Base-by-base conservation (phyloP, 2,113 vertebrate genomes). In the Caracal caracal region DNA sequence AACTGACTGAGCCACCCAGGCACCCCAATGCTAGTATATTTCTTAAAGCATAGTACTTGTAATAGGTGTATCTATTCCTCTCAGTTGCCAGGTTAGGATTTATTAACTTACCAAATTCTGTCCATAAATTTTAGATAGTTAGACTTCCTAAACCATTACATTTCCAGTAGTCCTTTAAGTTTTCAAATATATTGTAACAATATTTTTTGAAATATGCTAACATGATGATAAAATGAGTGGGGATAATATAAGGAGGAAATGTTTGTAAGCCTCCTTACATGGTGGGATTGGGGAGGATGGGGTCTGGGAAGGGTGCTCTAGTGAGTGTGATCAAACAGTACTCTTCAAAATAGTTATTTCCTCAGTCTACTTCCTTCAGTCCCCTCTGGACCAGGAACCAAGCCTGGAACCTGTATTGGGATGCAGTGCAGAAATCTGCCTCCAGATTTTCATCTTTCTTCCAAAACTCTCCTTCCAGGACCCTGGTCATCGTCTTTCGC, bases 321-420 rank as follows among this genome's bases (percentile, higher is more conserved):
- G 4, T 2, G 1, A 37, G 1, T 16, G 28, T 1, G 3, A 37
- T 61, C 19, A 33, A 51, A 51, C 4, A 1, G 2, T 24, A 3
- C 19, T 47, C n/a, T 22, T 75, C 35, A 51, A 66, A 76, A 49
- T 6, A 10, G 5, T 22, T 86, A 17, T 20, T 47, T 61, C 33
- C 47, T 4, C 3, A 35, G 17, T 61, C 8, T n/a, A 20, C 56
- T 66, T 11, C 1, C 3, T n/a, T 49, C 5, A 6, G 9, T 12
- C 22, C 11, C 10, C 51, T 91, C 3, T 84, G 33, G 35, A 0
- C n/a, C 16, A 30, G 3, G 49, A 85, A 68, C 6, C 22, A 88
- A 65, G 10, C 22, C 4, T 80, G 0, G 9, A 63, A 7, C 3
- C 9, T 35, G 0, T 13, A 19, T 10, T 24, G 40, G 3, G 3